These are phyloP conservation scores for Diorhabda carinulata DNA, from an alignment of 1,140 invertebrate species.

Conservation along the genomic window DNA sequence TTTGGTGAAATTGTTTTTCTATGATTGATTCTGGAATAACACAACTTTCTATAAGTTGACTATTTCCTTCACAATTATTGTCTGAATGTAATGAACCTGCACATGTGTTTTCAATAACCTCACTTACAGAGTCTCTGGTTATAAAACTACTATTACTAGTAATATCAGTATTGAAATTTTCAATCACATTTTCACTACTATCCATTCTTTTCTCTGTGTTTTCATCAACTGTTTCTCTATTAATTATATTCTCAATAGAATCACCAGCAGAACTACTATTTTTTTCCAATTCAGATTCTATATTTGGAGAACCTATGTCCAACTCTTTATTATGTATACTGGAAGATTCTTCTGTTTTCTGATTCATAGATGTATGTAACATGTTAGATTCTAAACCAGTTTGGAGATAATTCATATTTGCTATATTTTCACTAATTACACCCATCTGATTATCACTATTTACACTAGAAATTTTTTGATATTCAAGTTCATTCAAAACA, in stretches of 20 bases:
- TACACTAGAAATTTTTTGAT: neutral
- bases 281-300: constrained; percentile 14
- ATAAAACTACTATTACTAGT: neutral
- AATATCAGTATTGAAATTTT: neutral
- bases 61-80: constrained; percentile 18
- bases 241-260: neutral
- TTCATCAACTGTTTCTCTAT: neutral
- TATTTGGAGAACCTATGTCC: neutral
- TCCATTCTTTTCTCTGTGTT: neutral
- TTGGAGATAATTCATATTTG: neutral
- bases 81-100: constrained; percentile 19
- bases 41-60: constrained; percentile 16
- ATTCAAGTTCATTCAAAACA: neutral
- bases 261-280: constrained; percentile 5
- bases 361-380: neutral
- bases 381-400: neutral
- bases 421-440: neutral
- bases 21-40: neutral
- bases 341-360: neutral
- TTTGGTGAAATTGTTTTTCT: neutral
- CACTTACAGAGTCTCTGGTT: neutral
- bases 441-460: neutral
- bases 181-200: neutral
- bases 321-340: neutral
- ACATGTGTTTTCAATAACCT: neutral